Conservation (phyloP, 2,888 invertebrate genomes). For the Marronus borbonicus region DNA sequence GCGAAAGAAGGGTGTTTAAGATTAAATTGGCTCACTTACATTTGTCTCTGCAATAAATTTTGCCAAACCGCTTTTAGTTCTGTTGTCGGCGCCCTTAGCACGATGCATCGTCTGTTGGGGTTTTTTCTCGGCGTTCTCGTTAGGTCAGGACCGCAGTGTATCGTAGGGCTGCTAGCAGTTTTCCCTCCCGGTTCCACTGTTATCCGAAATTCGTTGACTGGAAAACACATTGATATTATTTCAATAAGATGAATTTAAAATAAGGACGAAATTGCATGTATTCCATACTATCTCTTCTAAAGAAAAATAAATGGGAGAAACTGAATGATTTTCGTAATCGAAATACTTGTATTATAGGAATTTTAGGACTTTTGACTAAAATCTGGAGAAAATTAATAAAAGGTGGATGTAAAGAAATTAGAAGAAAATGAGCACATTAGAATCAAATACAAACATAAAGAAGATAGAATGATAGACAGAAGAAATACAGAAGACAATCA, state of each 20-base stretch:
- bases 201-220: conserved; percentile 89
- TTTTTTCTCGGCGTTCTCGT: conserved; percentile 77
- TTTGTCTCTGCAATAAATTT: conserved; percentile 88
- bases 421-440: too few relatives aligned
- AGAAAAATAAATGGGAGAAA: too few relatives aligned
- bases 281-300: too few relatives aligned
- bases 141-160: conserved; percentile 81
- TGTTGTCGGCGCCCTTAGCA: conserved; percentile 85
- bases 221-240: conserved; percentile 51
- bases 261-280: too few relatives aligned
- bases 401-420: too few relatives aligned
- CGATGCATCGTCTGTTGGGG: conserved; percentile 79
- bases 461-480: too few relatives aligned
- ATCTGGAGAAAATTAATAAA: too few relatives aligned
- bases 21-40: conserved; percentile 75
- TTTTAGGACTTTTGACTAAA: too few relatives aligned
- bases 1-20: conserved; percentile 41
- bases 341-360: too few relatives aligned
- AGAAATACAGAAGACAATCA: too few relatives aligned
- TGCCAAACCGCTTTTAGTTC: conserved; percentile 94
- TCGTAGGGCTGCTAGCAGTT: conserved; percentile 81
- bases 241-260: too few relatives aligned
- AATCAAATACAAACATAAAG: too few relatives aligned
- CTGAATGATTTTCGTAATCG: neutral
- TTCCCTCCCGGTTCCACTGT: conserved; percentile 79